Evolutionary conservation across 1,140 invertebrate genomes (phyloP).

Genomic region (Manduca sexta): DNA sequence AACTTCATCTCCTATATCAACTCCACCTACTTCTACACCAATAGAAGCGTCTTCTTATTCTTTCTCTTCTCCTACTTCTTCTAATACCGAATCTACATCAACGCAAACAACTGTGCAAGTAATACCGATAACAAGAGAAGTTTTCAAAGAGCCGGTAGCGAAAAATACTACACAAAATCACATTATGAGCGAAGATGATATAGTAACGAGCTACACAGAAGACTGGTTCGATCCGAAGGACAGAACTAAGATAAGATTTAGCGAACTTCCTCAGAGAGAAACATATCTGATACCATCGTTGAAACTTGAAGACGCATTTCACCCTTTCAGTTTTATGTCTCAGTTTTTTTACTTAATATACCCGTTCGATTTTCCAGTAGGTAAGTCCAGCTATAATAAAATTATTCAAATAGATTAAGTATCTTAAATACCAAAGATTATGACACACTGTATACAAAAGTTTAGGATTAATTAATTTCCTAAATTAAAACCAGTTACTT

Average conservation of each 20-base stretch:
- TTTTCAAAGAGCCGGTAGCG: slow-evolving; percentile 30
- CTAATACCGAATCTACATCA: slow-evolving; percentile 1
- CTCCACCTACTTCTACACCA: no score
- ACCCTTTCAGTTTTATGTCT: slow-evolving; percentile 62
- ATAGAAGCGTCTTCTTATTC: no score
- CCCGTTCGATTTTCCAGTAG: slow-evolving; percentile 60
- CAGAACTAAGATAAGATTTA: slow-evolving; percentile 62
- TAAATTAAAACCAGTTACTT: no score
- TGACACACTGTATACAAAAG: no score
- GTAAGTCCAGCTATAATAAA: slow-evolving; percentile 35
- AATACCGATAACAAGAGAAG: slow-evolving; percentile 52
- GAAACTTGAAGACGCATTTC: slow-evolving; percentile 53
- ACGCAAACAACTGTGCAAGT: slow-evolving; percentile 27
- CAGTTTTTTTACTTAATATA: slow-evolving; percentile 61
- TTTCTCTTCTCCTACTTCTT: no score
- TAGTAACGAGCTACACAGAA: slow-evolving; percentile 41
- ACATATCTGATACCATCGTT: slow-evolving; percentile 64
- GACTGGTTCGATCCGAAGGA: slow-evolving; percentile 53
- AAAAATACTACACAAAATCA: slow-evolving; percentile 37
- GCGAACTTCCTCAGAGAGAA: slow-evolving; percentile 54
- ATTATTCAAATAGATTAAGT: no score
- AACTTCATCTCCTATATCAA: not conserved
- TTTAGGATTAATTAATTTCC: no score
- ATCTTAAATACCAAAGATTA: no score
- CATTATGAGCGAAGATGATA: slow-evolving; percentile 43